Evolutionary conservation across 2,888 invertebrate genomes (phyloP).

Genomic region (Andrena flavipes): DNA sequence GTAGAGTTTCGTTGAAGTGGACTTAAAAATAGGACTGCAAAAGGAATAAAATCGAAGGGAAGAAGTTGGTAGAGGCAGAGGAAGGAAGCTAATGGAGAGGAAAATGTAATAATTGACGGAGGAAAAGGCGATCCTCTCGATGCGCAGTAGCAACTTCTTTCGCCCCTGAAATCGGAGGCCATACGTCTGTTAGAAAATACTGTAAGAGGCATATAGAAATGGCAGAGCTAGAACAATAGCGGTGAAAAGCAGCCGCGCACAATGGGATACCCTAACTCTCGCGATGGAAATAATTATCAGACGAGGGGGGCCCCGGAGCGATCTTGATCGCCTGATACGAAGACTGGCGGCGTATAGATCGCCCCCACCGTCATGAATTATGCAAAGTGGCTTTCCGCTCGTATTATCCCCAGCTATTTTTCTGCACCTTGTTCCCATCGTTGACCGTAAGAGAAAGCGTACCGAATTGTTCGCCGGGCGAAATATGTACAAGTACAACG

Average conservation of each 20-base stretch:
- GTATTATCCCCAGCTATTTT: conserved; percentile 53
- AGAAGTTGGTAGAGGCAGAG: too few relatives aligned
- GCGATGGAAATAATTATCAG: conserved; percentile 48
- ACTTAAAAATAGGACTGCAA: too few relatives aligned
- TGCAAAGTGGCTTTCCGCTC: conserved; percentile 61
- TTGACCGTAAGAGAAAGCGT: conserved; percentile 56
- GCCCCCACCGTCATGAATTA: conserved; percentile 52
- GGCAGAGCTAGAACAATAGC: conserved; percentile 22
- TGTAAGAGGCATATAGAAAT: conserved; percentile 3
- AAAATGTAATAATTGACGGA: neutral
- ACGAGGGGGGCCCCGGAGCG: conserved; percentile 40
- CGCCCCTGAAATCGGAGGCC: neutral
- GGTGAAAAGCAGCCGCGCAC: conserved; percentile 41
- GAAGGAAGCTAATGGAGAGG: too few relatives aligned
- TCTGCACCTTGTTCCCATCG: conserved; percentile 55
- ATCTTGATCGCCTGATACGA: conserved; percentile 52
- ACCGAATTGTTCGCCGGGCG: conserved; percentile 34
- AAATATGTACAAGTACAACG: conserved; percentile 20
- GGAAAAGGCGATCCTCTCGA: neutral
- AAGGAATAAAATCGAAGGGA: too few relatives aligned
- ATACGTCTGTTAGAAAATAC: neutral
- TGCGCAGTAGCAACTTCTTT: neutral
- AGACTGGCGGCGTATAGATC: conserved; percentile 25
- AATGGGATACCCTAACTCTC: conserved; percentile 24
- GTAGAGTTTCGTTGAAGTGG: too few relatives aligned